phyloP scores from a whole-genome alignment of 2,113 vertebrate genomes.

The Furnarius figulus region DNA sequence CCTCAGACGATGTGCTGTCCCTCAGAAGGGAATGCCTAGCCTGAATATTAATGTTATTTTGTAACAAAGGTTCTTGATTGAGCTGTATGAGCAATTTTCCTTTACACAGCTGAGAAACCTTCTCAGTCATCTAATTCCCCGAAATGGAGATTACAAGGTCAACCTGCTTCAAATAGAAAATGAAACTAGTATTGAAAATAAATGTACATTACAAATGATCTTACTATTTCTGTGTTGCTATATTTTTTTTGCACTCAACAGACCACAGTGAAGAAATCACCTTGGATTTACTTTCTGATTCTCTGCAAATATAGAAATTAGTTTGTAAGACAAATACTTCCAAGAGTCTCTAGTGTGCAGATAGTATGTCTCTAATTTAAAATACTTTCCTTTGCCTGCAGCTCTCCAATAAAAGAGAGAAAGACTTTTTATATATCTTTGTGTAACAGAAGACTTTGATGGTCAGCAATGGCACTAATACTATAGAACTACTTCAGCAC shows the following conservation, averaged over 20 bases:
- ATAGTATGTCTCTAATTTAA: neutral
- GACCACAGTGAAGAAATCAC: neutral
- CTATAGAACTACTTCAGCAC: neutral
- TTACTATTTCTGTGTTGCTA: neutral
- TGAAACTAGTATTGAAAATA: neutral
- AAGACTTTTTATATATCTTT: neutral
- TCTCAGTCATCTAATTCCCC: neutral
- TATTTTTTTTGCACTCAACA: neutral
- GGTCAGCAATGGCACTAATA: neutral
- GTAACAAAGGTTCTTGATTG: neutral
- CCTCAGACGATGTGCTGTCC: neutral
- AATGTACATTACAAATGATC: neutral
- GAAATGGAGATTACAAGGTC: neutral
- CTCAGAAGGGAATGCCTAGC: neutral
- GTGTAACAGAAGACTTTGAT: neutral
- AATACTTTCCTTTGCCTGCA: neutral
- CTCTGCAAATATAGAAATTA: conserved; percentile 14
- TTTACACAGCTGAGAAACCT: neutral
- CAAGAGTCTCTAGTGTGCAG: neutral
- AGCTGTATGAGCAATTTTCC: neutral
- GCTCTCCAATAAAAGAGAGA: neutral
- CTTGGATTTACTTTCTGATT: neutral
- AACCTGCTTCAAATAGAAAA: neutral
- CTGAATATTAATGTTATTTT: neutral
- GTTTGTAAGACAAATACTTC: neutral